Conservation (phyloP, 2,888 invertebrate genomes). For the Amphipoea oculea region DNA sequence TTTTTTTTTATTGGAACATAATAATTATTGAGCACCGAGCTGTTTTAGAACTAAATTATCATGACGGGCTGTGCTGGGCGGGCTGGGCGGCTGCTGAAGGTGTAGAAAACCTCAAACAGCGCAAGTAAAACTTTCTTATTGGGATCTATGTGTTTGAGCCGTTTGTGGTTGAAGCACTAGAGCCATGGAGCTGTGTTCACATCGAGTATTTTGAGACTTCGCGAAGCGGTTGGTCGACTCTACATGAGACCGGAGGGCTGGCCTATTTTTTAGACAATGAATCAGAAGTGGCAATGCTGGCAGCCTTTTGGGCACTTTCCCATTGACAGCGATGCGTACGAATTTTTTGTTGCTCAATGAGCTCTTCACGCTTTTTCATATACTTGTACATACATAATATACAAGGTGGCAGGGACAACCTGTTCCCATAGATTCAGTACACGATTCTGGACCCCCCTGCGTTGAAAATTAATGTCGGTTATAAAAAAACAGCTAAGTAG, state of each 20-base stretch:
- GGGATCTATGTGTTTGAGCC: neutral
- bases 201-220: neutral
- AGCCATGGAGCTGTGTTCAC: neutral
- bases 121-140: neutral
- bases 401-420: no score
- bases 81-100: neutral
- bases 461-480: no score
- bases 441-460: no score
- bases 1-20: neutral
- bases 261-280: neutral
- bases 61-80: neutral
- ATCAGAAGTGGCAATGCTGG: neutral
- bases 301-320: neutral
- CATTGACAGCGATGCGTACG: neutral
- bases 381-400: no score
- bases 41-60: neutral
- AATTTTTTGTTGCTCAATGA: neutral
- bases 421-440: no score
- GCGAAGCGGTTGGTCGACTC: neutral
- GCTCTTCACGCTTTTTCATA: neutral
- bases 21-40: neutral
- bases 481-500: no score
- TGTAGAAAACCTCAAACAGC: neutral
- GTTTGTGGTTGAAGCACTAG: neutral
- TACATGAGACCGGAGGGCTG: neutral